Conservation (phyloP, 2,797 vertebrate genomes). For the Setipinna tenuifilis region DNA sequence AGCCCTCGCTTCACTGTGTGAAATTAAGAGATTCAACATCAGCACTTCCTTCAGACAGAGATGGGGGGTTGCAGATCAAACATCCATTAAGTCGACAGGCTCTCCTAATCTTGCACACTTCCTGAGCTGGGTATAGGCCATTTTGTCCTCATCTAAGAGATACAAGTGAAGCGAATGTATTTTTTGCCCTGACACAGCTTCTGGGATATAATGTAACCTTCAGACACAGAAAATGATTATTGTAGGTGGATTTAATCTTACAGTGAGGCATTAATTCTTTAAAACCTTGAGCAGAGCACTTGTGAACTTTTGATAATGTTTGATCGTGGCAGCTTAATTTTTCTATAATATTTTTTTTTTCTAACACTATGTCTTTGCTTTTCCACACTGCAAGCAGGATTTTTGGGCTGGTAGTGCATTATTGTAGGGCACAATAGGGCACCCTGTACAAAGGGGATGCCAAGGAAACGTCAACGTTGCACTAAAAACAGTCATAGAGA, state of each 20-base stretch:
- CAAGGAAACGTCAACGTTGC: neutral
- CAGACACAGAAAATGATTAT: conserved; percentile 9
- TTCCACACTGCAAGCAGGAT: neutral
- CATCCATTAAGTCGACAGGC: neutral
- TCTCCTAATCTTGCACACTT: neutral
- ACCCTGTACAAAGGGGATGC: neutral
- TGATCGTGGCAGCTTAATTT: neutral
- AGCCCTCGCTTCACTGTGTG: no score
- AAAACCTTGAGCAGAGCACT: neutral
- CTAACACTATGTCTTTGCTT: neutral
- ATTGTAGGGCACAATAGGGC: neutral
- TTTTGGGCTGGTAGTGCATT: neutral
- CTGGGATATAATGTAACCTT: neutral
- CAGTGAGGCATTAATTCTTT: neutral
- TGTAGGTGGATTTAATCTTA: neutral
- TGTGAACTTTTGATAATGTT: neutral
- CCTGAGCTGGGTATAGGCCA: neutral
- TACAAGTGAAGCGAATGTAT: conserved; percentile 1
- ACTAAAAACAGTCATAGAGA: neutral
- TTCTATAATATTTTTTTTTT: neutral
- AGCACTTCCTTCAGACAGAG: no score
- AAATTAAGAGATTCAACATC: no score
- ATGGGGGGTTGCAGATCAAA: no score
- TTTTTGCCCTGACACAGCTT: conserved; percentile 13
- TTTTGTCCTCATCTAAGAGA: neutral